These are phyloP conservation scores for Ruditapes philippinarum DNA, from an alignment of 1,140 invertebrate species.

Conservation along the genomic window DNA sequence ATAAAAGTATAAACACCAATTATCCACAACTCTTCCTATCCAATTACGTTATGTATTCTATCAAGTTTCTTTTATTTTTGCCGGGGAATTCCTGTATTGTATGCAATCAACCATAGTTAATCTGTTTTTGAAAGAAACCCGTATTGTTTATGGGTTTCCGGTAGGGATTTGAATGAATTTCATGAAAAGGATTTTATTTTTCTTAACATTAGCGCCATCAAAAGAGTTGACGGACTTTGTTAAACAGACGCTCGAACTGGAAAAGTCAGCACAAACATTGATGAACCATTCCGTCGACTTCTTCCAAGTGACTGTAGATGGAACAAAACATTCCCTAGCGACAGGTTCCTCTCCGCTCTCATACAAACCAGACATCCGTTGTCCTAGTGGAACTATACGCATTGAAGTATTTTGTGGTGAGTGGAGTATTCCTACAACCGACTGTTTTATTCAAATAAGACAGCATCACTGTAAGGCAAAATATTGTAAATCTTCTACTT, in stretches of 20 bases:
- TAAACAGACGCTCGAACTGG: conserved; percentile 7
- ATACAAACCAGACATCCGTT: neutral
- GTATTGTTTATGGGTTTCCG: too few relatives aligned
- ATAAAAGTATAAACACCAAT: too few relatives aligned
- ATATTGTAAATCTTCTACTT: too few relatives aligned
- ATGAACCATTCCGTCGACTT: conserved; percentile 18
- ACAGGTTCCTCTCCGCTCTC: neutral
- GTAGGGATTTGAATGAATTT: too few relatives aligned
- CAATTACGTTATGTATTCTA: too few relatives aligned
- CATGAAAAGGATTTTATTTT: neutral
- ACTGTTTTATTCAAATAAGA: neutral
- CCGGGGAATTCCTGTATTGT: too few relatives aligned
- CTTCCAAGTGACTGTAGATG: conserved; percentile 46
- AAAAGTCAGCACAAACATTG: conserved; percentile 9
- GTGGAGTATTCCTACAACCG: neutral
- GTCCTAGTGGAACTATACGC: conserved; percentile 13
- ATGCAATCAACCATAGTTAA: too few relatives aligned
- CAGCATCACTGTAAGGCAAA: too few relatives aligned
- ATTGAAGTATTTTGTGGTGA: conserved; percentile 55
- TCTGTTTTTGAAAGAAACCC: too few relatives aligned
- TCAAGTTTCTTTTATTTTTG: too few relatives aligned
- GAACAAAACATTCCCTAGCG: neutral
- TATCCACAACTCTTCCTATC: too few relatives aligned
- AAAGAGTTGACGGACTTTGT: neutral
- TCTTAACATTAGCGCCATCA: neutral